Evolutionary conservation across 2,113 vertebrate genomes (phyloP).

Genomic region (Pomatostomus ruficeps): DNA sequence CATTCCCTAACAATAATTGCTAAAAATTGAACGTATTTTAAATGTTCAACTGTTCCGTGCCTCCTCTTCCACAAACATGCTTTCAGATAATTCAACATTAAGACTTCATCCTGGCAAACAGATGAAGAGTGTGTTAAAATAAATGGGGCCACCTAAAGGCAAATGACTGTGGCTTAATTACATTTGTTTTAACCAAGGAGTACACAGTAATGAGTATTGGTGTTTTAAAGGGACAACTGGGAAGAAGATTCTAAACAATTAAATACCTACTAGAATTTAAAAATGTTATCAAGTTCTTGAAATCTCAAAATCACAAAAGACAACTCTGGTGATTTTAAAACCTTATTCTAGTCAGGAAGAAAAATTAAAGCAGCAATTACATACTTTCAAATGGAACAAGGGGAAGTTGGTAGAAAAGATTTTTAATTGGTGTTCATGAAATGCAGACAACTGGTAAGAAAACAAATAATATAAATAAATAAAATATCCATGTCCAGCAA

Average conservation of each 20-base stretch:
- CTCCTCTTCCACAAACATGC: background rate
- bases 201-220: background rate
- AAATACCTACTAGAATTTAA: background rate
- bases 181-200: background rate
- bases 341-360: conserved; percentile 32
- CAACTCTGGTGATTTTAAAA: conserved; percentile 7
- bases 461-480: conserved; percentile 59
- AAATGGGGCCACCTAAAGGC: background rate
- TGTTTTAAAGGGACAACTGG: background rate
- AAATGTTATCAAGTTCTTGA: background rate
- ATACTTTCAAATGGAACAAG: conserved; percentile 60
- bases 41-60: background rate
- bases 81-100: background rate
- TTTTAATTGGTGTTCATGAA: conserved; percentile 60
- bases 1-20: background rate
- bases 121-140: background rate
- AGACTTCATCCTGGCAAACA: background rate
- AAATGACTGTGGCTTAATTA: background rate
- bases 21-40: background rate
- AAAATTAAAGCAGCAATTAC: conserved; percentile 49
- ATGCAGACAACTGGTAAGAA: conserved; percentile 62
- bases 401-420: conserved; percentile 55
- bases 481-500: conserved; percentile 51
- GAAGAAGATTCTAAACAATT: background rate
- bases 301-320: background rate